Percentiles rank a stretch among this genome's conserved stretches.
phyloP scores from a whole-genome alignment of 2,113 vertebrate species.

The Ptilonorhynchus violaceus region DNA sequence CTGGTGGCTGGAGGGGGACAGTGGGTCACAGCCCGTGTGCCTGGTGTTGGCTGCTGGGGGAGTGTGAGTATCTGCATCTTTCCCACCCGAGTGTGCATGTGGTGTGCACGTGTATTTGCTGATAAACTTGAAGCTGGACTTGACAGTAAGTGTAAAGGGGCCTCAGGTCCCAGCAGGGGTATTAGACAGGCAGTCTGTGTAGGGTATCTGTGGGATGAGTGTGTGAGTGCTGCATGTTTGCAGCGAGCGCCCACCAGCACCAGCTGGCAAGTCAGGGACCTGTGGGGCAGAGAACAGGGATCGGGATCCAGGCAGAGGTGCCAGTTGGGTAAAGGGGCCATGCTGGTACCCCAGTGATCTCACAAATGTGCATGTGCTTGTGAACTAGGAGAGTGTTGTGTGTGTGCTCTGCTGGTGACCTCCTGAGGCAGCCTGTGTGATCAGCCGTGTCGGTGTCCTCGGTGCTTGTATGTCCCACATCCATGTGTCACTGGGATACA shows the following conservation, averaged over 20 bases:
- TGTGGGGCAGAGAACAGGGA: rapidly evolving
- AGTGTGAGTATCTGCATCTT: neutral
- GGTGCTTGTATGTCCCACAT: rapidly evolving
- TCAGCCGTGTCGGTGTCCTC: rapidly evolving
- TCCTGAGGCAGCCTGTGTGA: neutral
- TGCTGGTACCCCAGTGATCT: neutral
- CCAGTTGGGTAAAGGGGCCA: rapidly evolving
- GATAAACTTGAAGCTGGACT: neutral
- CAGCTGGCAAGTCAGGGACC: rapidly evolving
- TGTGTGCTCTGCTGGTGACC: neutral
- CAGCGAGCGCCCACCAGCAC: neutral
- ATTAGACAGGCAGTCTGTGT: neutral
- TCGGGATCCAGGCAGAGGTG: rapidly evolving
- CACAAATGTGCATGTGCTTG: neutral
- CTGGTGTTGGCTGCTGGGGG: neutral
- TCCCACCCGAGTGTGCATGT: rapidly evolving
- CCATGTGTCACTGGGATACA: rapidly evolving
- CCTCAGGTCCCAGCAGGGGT: rapidly evolving
- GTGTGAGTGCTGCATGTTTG: rapidly evolving
- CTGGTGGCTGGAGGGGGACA: neutral
- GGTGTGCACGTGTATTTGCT: rapidly evolving
- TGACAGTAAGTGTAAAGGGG: neutral
- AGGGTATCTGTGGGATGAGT: rapidly evolving
- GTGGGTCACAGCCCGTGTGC: rapidly evolving
- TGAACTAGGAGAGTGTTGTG: rapidly evolving